phyloP scores from a whole-genome alignment of 2,113 vertebrate genomes.

The Plecturocebus donacophilus region DNA sequence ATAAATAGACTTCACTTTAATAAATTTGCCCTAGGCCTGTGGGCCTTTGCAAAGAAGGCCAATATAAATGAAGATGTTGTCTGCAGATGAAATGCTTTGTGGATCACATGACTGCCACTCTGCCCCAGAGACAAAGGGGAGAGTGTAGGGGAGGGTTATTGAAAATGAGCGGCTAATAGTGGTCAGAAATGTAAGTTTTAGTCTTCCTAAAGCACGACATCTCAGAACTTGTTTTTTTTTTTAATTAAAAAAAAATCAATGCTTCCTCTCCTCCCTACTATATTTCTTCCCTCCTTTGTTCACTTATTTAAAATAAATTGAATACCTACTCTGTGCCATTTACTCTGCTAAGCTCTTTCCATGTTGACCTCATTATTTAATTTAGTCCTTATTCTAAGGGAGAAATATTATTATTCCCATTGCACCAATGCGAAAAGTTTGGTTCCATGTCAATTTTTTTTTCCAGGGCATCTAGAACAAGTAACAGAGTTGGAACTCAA shows the following conservation, averaged over 20 bases:
- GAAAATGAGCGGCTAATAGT: not conserved
- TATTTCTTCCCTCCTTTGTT: constrained; percentile 1
- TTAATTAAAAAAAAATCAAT: not conserved
- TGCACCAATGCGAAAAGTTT: not conserved
- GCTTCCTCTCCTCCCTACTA: not conserved
- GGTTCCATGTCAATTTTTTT: not conserved
- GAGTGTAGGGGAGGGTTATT: not conserved
- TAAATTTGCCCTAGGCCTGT: constrained; percentile 69
- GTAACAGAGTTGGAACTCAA: not conserved
- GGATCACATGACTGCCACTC: not conserved
- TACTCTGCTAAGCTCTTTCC: not conserved
- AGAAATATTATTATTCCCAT: not conserved
- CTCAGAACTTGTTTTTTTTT: not conserved
- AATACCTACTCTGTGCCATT: not conserved
- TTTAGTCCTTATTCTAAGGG: not conserved
- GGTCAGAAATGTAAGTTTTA: not conserved
- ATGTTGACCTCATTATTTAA: not conserved
- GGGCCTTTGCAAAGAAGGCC: constrained; percentile 49
- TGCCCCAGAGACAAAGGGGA: not conserved
- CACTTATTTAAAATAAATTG: constrained; percentile 12
- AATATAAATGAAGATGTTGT: constrained; percentile 74
- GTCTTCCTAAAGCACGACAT: constrained; percentile 23
- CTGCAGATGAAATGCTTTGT: constrained; percentile 9
- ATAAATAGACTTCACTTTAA: constrained; percentile 77
- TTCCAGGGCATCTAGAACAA: not conserved